Evolutionary conservation across 2,797 vertebrate genomes (phyloP).

Genomic region (Lagorchestes hirsutus): DNA sequence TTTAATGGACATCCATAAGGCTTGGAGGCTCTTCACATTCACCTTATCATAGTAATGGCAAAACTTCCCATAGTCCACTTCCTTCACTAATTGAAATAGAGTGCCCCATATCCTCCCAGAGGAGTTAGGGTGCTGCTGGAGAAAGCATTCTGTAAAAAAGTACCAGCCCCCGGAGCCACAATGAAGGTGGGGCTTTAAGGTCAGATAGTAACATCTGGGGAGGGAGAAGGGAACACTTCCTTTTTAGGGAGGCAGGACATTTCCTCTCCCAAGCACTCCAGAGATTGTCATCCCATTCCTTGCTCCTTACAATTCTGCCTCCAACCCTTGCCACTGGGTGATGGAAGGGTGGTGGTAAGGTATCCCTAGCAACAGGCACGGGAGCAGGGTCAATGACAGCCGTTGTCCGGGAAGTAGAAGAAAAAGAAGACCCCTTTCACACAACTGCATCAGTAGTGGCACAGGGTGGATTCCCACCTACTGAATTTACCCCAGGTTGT

Average conservation of each 20-base stretch:
- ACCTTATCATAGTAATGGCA: neutral
- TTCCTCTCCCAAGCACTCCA: neutral
- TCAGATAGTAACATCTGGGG: neutral
- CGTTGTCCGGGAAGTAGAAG: neutral
- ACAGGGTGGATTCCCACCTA: neutral
- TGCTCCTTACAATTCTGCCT: neutral
- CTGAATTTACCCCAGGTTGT: neutral
- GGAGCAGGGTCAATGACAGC: neutral
- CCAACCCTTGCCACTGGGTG: neutral
- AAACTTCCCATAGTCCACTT: neutral
- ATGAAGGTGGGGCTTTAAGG: neutral
- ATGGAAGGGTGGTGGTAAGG: neutral
- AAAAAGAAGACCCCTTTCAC: neutral
- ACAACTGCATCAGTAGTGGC: neutral
- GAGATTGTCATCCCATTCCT: neutral
- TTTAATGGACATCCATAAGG: constrained; percentile 23
- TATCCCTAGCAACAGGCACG: neutral
- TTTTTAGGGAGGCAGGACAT: neutral
- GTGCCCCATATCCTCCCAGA: neutral
- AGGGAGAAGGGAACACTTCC: neutral
- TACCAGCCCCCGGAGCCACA: too few relatives aligned
- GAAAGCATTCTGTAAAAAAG: too few relatives aligned
- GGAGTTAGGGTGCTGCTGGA: neutral
- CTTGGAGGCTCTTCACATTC: neutral
- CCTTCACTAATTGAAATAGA: neutral